Percentiles rank a stretch among this genome's conserved stretches.
Evolutionary conservation across 2,797 vertebrate species (phyloP).

Genomic region (Mormyrops attenuatus): DNA sequence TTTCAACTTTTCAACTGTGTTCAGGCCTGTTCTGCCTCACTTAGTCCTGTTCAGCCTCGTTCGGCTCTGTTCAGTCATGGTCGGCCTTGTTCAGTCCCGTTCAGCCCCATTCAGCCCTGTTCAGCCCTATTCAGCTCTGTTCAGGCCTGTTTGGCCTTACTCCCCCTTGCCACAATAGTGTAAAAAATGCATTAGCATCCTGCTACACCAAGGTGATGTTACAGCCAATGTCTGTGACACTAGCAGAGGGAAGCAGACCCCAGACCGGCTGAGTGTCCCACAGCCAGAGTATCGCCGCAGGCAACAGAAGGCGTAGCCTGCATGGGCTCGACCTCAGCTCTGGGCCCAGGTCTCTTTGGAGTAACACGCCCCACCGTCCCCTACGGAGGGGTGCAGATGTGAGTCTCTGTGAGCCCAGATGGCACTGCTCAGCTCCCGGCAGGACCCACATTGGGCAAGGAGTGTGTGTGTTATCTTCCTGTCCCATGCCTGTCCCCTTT

Average conservation of each 20-base stretch:
- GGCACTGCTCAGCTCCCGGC: background rate
- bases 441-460: background rate
- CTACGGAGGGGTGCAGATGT: slow-evolving; percentile 13
- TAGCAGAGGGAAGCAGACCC: background rate
- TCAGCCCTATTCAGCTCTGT: background rate
- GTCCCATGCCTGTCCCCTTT: background rate
- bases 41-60: background rate
- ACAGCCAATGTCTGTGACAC: background rate
- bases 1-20: background rate
- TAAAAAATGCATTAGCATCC: background rate
- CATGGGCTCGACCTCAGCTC: background rate
- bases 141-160: background rate
- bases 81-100: no score
- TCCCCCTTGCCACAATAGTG: background rate
- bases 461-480: background rate
- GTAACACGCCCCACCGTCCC: background rate
- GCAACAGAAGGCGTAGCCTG: background rate
- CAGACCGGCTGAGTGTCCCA: background rate
- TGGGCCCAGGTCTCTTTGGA: background rate
- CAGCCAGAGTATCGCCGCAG: background rate
- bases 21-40: background rate
- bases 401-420: slow-evolving; percentile 2
- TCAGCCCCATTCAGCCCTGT: background rate
- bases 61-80: no score
- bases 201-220: background rate